Evolutionary conservation across 2,888 invertebrate species (phyloP).

Genomic region (Melieria omissa): DNA sequence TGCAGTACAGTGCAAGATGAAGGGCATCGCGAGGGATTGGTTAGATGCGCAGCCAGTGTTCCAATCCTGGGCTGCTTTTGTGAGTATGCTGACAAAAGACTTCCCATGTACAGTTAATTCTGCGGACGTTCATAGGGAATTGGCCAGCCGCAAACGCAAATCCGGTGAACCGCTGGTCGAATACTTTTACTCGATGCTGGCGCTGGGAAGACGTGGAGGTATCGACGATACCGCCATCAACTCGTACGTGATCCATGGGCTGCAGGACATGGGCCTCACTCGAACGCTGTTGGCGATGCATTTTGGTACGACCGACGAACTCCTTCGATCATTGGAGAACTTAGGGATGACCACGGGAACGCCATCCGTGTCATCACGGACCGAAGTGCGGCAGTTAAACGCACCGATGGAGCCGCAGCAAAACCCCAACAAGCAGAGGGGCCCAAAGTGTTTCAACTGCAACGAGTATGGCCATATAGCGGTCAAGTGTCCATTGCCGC

Average conservation of each 20-base stretch:
- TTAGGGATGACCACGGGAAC: background rate
- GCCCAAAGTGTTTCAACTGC: slow-evolving; percentile 1
- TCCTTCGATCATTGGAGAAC: background rate
- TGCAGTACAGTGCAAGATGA: too few relatives aligned
- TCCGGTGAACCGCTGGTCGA: background rate
- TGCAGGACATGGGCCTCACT: background rate
- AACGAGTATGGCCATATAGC: slow-evolving; percentile 13
- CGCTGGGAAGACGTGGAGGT: background rate
- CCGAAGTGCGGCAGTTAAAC: too few relatives aligned
- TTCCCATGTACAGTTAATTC: too few relatives aligned
- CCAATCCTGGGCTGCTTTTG: background rate
- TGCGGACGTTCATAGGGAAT: slow-evolving; percentile 2
- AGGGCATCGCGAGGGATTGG: background rate
- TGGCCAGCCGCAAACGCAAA: background rate
- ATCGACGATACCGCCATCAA: background rate
- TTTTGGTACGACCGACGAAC: background rate
- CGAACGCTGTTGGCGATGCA: background rate
- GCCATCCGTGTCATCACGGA: too few relatives aligned
- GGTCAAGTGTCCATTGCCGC: slow-evolving; percentile 5
- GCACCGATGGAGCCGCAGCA: too few relatives aligned
- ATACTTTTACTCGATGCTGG: background rate
- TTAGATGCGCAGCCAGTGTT: background rate
- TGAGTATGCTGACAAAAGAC: background rate
- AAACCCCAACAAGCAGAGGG: too few relatives aligned
- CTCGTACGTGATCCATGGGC: background rate